Evolutionary conservation across 2,797 vertebrate genomes (phyloP).

Genomic region (Enteromius afrohamiltoni): DNA sequence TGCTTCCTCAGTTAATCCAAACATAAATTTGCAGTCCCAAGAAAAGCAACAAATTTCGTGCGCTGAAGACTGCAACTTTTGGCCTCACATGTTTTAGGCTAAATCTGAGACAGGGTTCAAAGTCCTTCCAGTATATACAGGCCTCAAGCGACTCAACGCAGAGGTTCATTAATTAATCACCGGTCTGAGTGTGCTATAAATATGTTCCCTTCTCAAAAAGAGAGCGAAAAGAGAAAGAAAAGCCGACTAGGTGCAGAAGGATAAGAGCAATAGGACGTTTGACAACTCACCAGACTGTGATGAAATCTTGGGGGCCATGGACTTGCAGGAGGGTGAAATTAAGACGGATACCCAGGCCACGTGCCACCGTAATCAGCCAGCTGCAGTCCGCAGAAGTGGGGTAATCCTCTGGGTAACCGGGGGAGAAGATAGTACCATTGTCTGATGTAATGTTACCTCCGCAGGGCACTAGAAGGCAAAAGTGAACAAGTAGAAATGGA

Average conservation of each 20-base stretch:
- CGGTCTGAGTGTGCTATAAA: conserved; percentile 23
- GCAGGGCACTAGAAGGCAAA: conserved; percentile 84
- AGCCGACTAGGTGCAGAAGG: not conserved
- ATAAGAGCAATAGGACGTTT: not conserved
- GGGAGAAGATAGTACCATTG: conserved; percentile 95
- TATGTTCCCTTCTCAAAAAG: not conserved
- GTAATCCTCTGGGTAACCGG: conserved; percentile 94
- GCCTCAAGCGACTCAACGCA: not conserved
- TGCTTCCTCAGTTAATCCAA: conserved; percentile 2
- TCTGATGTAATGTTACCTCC: conserved; percentile 92
- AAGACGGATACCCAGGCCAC: conserved; percentile 89
- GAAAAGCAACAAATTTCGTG: not conserved
- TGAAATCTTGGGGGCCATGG: conserved; percentile 93
- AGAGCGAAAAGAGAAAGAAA: conserved; percentile 23
- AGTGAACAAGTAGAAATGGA: conserved; percentile 13
- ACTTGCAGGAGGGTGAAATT: conserved; percentile 95
- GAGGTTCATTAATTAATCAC: conserved; percentile 52
- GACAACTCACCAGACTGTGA: conserved; percentile 90
- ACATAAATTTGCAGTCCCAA: not conserved
- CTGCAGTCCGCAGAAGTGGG: conserved; percentile 92
- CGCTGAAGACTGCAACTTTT: not conserved
- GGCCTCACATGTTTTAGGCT: not conserved
- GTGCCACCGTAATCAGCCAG: conserved; percentile 90
- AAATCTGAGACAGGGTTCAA: not conserved
- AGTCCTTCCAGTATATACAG: conserved; percentile 33